These are phyloP conservation scores for Oryzias melastigma DNA, from an alignment of 2,113 vertebrate species.

Conservation along the genomic window DNA sequence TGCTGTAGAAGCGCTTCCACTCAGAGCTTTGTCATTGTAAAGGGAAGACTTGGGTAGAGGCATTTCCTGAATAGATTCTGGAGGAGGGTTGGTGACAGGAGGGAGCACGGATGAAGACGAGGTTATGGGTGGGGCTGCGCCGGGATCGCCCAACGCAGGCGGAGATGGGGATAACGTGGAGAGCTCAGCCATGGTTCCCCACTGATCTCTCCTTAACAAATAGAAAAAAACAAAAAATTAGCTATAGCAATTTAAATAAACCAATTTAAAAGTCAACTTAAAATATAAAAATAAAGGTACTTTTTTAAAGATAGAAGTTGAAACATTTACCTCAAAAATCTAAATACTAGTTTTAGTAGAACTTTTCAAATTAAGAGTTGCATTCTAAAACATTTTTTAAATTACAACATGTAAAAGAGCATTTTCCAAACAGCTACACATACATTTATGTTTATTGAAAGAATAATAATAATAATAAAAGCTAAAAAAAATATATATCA, in stretches of 20 bases:
- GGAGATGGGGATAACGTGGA: slow-evolving; percentile 70
- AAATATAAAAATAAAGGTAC: too few relatives aligned
- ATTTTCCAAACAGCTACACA: too few relatives aligned
- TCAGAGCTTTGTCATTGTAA: slow-evolving; percentile 63
- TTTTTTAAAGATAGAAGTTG: too few relatives aligned
- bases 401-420: too few relatives aligned
- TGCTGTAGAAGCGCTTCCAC: slow-evolving; percentile 19
- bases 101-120: slow-evolving; percentile 52
- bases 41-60: slow-evolving; percentile 65
- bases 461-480: too few relatives aligned
- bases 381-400: too few relatives aligned
- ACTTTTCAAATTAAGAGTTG: too few relatives aligned
- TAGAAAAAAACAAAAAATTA: slow-evolving; percentile 8
- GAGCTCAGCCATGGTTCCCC: slow-evolving; percentile 77
- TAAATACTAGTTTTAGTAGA: too few relatives aligned
- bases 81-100: slow-evolving; percentile 44
- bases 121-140: slow-evolving; percentile 59
- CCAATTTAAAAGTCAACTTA: not conserved
- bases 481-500: too few relatives aligned
- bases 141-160: slow-evolving; percentile 61
- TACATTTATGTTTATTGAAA: too few relatives aligned
- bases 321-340: too few relatives aligned
- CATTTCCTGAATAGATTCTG: slow-evolving; percentile 31
- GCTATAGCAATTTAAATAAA: not conserved
- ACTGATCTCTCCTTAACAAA: slow-evolving; percentile 43